phyloP scores from a whole-genome alignment of 2,797 vertebrate species.

The Perodicticus potto region DNA sequence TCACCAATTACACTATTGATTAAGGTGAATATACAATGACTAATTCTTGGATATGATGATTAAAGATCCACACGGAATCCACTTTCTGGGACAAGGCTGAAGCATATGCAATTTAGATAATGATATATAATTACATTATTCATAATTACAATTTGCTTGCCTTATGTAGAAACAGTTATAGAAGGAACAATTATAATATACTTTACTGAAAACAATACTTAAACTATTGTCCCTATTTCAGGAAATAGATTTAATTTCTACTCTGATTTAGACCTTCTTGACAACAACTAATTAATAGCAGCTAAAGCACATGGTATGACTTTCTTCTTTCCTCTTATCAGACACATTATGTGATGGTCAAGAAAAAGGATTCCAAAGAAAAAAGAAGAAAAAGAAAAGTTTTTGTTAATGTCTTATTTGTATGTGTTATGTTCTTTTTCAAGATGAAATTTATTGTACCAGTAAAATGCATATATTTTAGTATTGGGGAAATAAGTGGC shows the following conservation, averaged over 20 bases:
- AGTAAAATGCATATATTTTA: neutral
- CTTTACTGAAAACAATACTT: conserved; percentile 68
- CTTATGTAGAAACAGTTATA: conserved; percentile 49
- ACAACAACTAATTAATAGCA: conserved; percentile 3
- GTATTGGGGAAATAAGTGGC: neutral
- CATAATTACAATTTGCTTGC: conserved; percentile 70
- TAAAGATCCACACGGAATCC: conserved; percentile 47
- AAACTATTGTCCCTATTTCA: conserved; percentile 68
- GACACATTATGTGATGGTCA: neutral
- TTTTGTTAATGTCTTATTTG: neutral
- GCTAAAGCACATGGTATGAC: neutral
- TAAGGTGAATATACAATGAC: neutral
- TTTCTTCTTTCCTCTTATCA: neutral
- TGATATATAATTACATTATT: conserved; percentile 69
- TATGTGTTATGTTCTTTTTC: neutral
- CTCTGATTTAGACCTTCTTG: neutral
- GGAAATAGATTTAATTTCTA: conserved; percentile 58
- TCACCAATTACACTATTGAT: conserved; percentile 20
- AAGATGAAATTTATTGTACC: neutral
- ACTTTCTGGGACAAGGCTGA: conserved; percentile 5
- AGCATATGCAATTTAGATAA: conserved; percentile 68
- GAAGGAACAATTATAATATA: conserved; percentile 61
- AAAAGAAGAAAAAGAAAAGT: neutral
- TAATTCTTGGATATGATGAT: conserved; percentile 16
- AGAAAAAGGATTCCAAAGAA: neutral